phyloP scores from a whole-genome alignment of 2,797 vertebrate genomes.

The Cossypha polioptera region DNA sequence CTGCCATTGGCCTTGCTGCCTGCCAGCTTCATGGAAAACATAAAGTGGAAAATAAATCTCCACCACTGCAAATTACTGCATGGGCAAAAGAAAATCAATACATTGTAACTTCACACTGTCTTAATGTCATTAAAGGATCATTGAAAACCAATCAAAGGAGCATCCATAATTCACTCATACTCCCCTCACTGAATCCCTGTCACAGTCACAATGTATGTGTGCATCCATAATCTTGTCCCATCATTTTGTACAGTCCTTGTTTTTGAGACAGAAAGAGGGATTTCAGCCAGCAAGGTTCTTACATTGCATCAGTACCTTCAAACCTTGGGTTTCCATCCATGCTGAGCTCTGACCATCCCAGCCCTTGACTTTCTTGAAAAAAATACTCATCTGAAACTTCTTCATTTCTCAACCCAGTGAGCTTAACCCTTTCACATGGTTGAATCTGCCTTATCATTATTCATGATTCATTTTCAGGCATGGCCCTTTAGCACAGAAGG shows the following conservation, averaged over 20 bases:
- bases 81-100: constrained; percentile 46
- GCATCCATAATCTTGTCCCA: not conserved
- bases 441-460: not conserved
- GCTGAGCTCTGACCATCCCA: not conserved
- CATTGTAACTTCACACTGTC: not conserved
- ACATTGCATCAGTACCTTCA: not conserved
- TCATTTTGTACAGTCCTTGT: not conserved
- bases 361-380: not conserved
- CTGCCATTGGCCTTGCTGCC: not conserved
- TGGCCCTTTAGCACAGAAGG: not conserved
- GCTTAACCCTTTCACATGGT: not conserved
- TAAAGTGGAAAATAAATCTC: constrained; percentile 9
- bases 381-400: not conserved
- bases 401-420: not conserved
- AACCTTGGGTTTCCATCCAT: not conserved
- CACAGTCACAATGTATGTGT: not conserved
- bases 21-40: not conserved
- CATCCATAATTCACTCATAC: not conserved
- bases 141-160: constrained; percentile 18
- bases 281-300: not conserved
- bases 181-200: not conserved
- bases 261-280: not conserved
- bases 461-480: not conserved
- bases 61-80: constrained; percentile 13
- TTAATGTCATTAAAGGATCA: not conserved